Evolutionary conservation across 2,888 invertebrate species (phyloP), one percentile per base, ranked within the genome.

Genomic region (Drosophila engyochracea): DNA sequence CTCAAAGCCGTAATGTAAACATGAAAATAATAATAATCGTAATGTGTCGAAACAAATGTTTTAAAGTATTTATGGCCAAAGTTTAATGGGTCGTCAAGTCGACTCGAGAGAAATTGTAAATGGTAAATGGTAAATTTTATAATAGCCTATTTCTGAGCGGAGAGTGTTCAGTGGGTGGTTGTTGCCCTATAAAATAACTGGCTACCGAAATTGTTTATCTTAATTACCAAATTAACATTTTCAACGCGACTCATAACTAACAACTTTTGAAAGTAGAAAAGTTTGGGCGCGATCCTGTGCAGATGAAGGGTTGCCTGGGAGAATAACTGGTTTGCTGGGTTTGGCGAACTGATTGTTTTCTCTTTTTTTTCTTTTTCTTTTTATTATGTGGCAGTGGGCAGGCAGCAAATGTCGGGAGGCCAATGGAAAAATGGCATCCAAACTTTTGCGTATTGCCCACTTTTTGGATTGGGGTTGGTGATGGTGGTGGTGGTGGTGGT

Each of bases 211-310:
- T 90, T 86, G 90, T 90, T 91, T 91, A 85, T 88, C 91, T 88
- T 88, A 91, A 88, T 88, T 91, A 88, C 88, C 91, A 90, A 88
- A 91, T 91, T 88, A 90, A 79, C 91, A 91, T 91, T 85, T 89
- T 82, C 88, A 87, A 53, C 79, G 77, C 90, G 69, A 74, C 66
- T 76, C 81, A 47, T 51, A 74, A 80, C 77, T 70, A 55, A 66
- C 80, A 90, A 85, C 61, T 90, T 90, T 74, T 25, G 62, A 75
- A 79, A 68, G 68, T 76, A 74, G 67, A 61, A 87, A 83, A 65
- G 72, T 81, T 70, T 49, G 47, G 31, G 41, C 35, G 52, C 41
- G 49, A 59, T 41, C 12, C 37, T 28, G 37, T n/a, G 35, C 25
- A 44, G 22, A 25, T n/a, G 19, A 54, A 30, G 33, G 39, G 28